phyloP scores from a whole-genome alignment of 2,113 vertebrate species.

The Epinephelus moara region DNA sequence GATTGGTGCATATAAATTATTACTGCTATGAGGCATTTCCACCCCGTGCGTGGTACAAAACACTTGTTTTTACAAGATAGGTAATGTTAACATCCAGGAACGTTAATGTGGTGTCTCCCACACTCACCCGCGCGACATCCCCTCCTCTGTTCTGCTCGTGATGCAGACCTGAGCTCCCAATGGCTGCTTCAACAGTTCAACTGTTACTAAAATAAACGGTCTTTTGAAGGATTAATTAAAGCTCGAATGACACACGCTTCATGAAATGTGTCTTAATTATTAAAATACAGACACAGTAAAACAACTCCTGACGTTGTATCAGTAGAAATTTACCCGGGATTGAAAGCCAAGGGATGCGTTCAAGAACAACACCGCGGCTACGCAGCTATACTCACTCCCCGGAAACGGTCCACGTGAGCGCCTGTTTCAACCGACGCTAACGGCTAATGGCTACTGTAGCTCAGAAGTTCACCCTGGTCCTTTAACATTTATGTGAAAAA shows the following conservation, averaged over 20 bases:
- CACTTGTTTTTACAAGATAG: neutral
- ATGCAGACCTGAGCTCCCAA: neutral
- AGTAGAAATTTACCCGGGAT: constrained; percentile 37
- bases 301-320: neutral
- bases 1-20: neutral
- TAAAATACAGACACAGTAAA: neutral
- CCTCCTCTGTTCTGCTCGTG: neutral
- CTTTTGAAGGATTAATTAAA: neutral
- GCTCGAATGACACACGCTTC: neutral
- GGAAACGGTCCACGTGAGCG: constrained; percentile 33
- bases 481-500: neutral
- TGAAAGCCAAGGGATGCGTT: constrained; percentile 13
- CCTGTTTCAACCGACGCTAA: constrained; percentile 28
- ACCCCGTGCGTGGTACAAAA: accelerated
- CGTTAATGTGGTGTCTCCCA: no score
- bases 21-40: accelerated
- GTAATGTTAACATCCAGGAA: neutral
- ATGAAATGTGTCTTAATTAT: neutral
- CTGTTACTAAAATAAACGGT: neutral
- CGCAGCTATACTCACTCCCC: neutral
- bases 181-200: neutral
- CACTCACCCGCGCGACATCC: constrained; percentile 57
- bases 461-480: no score
- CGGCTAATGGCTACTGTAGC: constrained; percentile 12
- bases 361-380: constrained; percentile 44